phyloP scores from a whole-genome alignment of 2,113 vertebrate genomes.

The Plectropomus leopardus region DNA sequence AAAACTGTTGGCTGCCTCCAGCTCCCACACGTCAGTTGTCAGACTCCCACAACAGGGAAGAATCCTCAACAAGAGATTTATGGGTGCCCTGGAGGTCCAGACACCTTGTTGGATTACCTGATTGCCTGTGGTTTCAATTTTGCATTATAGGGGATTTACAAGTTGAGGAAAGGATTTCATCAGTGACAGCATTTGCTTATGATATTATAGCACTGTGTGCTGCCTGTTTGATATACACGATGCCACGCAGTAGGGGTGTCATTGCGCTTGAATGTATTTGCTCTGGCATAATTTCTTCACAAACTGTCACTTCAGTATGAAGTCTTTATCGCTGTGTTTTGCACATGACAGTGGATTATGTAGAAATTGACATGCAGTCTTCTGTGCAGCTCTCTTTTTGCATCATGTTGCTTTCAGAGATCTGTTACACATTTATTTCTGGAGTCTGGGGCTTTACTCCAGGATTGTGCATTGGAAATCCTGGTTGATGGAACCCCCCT shows the following conservation, averaged over 20 bases:
- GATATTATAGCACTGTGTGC: constrained; percentile 13
- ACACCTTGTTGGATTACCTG: constrained; percentile 54
- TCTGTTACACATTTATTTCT: background rate
- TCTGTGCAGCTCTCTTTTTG: background rate
- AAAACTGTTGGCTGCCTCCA: constrained; percentile 11
- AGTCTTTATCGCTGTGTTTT: background rate
- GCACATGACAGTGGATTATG: background rate
- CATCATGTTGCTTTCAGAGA: background rate
- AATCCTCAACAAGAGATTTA: constrained; percentile 46
- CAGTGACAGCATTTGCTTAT: constrained; percentile 33
- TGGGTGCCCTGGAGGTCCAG: constrained; percentile 45
- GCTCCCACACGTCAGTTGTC: constrained; percentile 22
- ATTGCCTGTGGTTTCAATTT: constrained; percentile 53
- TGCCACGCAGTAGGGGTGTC: constrained; percentile 25
- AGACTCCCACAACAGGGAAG: constrained; percentile 16
- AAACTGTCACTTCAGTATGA: background rate
- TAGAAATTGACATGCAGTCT: background rate
- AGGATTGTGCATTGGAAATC: background rate
- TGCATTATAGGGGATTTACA: constrained; percentile 47
- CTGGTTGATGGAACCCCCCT: background rate
- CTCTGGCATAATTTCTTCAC: background rate
- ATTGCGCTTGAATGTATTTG: constrained; percentile 16
- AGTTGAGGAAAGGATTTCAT: constrained; percentile 42
- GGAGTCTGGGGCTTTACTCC: background rate
- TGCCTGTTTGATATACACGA: constrained; percentile 22